Percentiles rank a stretch among this genome's conserved stretches.
phyloP scores from a whole-genome alignment of 2,797 vertebrate species.

The Mus caroli region DNA sequence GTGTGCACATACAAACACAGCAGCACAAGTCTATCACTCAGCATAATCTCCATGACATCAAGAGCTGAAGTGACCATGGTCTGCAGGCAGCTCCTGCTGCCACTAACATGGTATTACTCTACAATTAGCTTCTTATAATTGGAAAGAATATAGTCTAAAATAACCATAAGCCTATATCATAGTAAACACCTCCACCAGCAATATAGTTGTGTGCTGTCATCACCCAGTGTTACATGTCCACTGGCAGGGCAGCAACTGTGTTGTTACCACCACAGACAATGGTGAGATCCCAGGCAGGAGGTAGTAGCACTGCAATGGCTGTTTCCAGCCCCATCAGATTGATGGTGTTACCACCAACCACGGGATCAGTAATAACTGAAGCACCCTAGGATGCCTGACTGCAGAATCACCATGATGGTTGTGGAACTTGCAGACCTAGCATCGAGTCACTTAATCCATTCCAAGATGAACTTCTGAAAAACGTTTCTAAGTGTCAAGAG shows the following conservation, averaged over 20 bases:
- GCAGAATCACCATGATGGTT: accelerated
- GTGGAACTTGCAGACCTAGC: not conserved
- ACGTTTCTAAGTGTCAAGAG: not conserved
- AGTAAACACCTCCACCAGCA: not conserved
- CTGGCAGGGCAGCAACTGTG: not conserved
- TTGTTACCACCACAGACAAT: not conserved
- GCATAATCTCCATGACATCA: not conserved
- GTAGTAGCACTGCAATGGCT: not conserved
- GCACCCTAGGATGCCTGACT: not conserved
- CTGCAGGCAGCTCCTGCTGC: not conserved
- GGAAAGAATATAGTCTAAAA: not conserved
- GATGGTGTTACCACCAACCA: not conserved
- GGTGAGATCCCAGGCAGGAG: not conserved
- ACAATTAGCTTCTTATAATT: not conserved
- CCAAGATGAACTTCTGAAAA: not conserved
- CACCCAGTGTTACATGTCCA: too few species aligned
- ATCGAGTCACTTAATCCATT: not conserved
- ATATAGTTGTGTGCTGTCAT: not conserved
- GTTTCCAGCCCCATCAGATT: not conserved
- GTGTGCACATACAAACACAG: not conserved
- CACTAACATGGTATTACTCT: not conserved
- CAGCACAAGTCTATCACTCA: not conserved
- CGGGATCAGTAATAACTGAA: not conserved
- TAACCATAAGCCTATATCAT: not conserved
- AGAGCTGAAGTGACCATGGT: not conserved